phyloP scores from a whole-genome alignment of 2,113 vertebrate species.

The Eurystomus gularis region DNA sequence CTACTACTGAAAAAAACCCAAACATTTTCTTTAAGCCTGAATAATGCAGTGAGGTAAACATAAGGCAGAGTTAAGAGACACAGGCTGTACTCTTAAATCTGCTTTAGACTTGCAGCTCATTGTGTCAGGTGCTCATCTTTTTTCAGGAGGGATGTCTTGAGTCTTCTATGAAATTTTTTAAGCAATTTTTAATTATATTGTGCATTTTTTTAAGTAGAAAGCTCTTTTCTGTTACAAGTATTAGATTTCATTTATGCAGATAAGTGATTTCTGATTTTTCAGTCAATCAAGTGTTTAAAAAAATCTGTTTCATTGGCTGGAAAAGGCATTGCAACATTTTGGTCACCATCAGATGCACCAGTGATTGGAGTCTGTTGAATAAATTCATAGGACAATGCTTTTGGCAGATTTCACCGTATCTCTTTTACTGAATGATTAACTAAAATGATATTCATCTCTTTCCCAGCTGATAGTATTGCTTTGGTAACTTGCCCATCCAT shows the following conservation, averaged over 20 bases:
- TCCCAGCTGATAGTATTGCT: constrained; percentile 46
- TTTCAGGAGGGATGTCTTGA: background rate
- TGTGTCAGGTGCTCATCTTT: background rate
- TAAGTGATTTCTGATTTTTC: background rate
- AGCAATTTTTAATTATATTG: background rate
- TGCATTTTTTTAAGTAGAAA: background rate
- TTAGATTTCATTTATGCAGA: background rate
- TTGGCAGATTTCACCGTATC: background rate
- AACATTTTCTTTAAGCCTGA: background rate
- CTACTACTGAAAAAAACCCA: background rate
- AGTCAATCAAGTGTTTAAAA: background rate
- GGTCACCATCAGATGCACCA: background rate
- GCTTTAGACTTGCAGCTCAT: background rate
- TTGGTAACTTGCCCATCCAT: constrained; percentile 6
- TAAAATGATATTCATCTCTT: constrained; percentile 36
- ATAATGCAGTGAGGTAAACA: background rate
- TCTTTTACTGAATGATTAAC: background rate
- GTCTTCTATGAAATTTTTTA: background rate
- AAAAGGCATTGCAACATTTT: background rate
- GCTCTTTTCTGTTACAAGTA: background rate
- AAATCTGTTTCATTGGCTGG: background rate
- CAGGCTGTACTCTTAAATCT: background rate
- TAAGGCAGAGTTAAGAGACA: background rate
- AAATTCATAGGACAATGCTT: constrained; percentile 15
- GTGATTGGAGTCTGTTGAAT: background rate